These are phyloP conservation scores for Leptopilina clavipes DNA, from an alignment of 1,140 invertebrate species.

Conservation along the genomic window DNA sequence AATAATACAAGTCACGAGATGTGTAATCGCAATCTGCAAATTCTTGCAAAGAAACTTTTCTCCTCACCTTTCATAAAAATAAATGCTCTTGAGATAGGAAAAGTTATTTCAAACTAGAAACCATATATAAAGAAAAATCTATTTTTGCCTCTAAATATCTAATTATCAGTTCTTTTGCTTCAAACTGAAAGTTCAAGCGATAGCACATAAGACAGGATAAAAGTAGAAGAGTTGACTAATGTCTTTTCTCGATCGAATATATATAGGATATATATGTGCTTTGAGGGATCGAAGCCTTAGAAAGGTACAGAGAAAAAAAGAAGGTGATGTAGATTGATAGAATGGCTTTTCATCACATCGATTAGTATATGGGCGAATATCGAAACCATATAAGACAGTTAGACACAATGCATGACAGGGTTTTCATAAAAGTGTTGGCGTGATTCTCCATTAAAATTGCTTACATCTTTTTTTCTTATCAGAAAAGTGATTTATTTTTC, in stretches of 20 bases:
- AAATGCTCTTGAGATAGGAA: too few relatives aligned
- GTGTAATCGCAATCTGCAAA: too few relatives aligned
- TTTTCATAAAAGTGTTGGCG: conserved; percentile 17
- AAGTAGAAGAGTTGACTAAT: conserved; percentile 25
- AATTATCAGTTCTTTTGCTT: not conserved
- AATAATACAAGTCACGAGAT: too few relatives aligned
- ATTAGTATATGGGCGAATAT: conserved; percentile 40
- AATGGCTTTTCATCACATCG: conserved; percentile 42
- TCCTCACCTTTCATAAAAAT: too few relatives aligned
- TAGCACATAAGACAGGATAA: not conserved
- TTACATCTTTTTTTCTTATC: not conserved
- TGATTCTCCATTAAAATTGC: conserved; percentile 1
- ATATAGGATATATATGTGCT: not conserved
- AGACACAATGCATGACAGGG: conserved; percentile 42
- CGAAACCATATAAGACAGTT: conserved; percentile 22
- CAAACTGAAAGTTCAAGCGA: not conserved
- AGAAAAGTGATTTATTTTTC: not conserved
- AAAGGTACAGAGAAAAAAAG: conserved; percentile 28
- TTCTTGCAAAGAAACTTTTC: too few relatives aligned
- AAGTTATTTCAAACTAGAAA: too few relatives aligned
- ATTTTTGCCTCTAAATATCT: not conserved
- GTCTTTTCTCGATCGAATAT: conserved; percentile 11
- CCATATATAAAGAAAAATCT: too few relatives aligned
- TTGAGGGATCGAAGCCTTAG: conserved; percentile 6
- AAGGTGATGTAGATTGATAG: conserved; percentile 43